These are phyloP conservation scores for Lasius platythorax DNA, from an alignment of 2,888 invertebrate genomes.

Conservation along the genomic window DNA sequence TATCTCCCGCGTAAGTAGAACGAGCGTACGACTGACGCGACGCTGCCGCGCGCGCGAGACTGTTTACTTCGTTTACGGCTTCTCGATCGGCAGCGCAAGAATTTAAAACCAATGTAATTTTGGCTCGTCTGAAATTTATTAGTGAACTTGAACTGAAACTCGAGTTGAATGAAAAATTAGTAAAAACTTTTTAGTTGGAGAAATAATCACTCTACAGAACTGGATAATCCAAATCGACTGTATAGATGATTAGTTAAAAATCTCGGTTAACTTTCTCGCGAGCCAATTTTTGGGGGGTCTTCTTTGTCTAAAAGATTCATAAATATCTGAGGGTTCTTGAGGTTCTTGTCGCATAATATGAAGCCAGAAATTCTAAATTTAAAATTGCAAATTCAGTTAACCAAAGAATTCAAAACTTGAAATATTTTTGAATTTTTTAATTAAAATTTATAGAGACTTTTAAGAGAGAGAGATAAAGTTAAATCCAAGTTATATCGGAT, in stretches of 20 bases:
- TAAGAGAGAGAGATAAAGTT: background rate
- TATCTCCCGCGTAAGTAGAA: conserved; percentile 20
- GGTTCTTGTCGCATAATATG: too few relatives aligned
- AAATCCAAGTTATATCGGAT: background rate
- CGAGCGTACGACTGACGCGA: conserved; percentile 26
- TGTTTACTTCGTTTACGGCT: background rate
- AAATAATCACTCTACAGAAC: background rate
- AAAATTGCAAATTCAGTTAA: background rate
- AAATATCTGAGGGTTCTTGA: background rate
- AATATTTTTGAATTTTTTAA: background rate
- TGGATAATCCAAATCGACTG: background rate
- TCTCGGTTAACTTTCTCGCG: background rate
- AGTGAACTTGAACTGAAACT: background rate
- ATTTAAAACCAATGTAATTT: background rate
- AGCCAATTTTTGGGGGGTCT: background rate
- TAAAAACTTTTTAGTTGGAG: background rate
- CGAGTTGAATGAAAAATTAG: background rate
- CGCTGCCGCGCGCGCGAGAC: background rate
- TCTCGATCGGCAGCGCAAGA: background rate
- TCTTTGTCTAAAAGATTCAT: background rate
- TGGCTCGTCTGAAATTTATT: background rate
- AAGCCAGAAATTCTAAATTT: background rate
- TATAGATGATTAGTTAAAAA: background rate
- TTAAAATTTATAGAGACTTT: background rate
- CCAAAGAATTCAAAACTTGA: background rate